Percentiles rank a stretch among this genome's conserved stretches.
phyloP scores from a whole-genome alignment of 2,888 invertebrate species.

The Pheosia tremula region DNA sequence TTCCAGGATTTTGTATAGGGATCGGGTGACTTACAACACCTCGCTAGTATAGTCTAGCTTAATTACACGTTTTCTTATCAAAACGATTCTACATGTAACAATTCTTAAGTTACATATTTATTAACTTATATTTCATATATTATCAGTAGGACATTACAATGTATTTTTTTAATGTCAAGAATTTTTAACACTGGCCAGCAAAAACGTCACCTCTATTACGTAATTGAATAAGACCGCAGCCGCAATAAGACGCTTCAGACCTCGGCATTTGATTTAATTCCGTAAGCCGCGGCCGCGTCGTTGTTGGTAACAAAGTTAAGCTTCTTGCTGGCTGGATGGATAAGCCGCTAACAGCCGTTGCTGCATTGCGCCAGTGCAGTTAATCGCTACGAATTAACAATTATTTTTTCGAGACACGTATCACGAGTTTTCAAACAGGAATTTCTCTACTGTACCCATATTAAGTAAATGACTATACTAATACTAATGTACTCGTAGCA shows the following conservation, averaged over 20 bases:
- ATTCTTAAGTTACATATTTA: no score
- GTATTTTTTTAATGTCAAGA: no score
- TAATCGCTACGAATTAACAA: constrained; percentile 15
- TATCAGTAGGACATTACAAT: no score
- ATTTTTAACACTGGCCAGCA: no score
- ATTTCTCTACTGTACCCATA: no score
- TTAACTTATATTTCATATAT: no score
- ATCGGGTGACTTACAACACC: no score
- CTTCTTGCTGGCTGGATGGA: constrained; percentile 41
- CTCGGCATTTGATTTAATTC: constrained; percentile 41
- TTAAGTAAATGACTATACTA: background rate
- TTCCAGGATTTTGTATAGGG: no score
- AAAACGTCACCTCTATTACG: background rate
- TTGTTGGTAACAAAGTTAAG: constrained; percentile 44
- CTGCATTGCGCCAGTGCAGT: constrained; percentile 41
- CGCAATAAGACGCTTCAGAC: background rate
- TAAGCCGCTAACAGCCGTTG: constrained; percentile 33
- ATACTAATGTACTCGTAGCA: background rate
- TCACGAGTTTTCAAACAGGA: background rate
- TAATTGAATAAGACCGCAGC: background rate
- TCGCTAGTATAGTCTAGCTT: no score
- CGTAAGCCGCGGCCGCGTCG: constrained; percentile 37
- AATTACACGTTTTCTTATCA: no score
- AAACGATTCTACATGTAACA: no score
- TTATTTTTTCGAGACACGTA: background rate